phyloP scores from a whole-genome alignment of 2,888 invertebrate genomes.

The Luperina testacea region DNA sequence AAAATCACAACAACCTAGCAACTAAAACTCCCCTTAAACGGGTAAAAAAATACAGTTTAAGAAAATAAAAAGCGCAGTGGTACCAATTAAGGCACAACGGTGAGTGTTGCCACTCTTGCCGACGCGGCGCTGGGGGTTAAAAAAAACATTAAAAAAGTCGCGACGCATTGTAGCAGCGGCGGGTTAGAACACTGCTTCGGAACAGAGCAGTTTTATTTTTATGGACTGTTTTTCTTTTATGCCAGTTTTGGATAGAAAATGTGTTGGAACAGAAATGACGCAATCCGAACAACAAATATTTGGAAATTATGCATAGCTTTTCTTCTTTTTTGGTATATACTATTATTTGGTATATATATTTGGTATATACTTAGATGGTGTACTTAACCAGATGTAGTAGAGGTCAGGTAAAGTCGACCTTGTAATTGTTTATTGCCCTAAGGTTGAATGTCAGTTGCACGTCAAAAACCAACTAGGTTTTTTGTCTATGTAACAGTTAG shows the following conservation, averaged over 20 bases:
- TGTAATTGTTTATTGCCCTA: too few relatives aligned
- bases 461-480: too few relatives aligned
- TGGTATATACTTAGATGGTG: too few relatives aligned
- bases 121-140: conserved; percentile 48
- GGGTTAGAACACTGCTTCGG: conserved; percentile 48
- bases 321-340: too few relatives aligned
- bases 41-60: conserved; percentile 54
- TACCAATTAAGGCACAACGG: conserved; percentile 66
- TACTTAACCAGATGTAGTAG: too few relatives aligned
- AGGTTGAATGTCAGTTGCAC: too few relatives aligned
- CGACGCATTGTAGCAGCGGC: conserved; percentile 60
- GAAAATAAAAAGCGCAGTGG: conserved; percentile 64
- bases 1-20: conserved; percentile 24
- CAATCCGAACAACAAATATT: background rate
- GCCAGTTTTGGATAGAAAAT: conserved; percentile 3
- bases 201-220: conserved; percentile 35
- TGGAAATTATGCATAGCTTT: background rate
- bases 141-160: conserved; percentile 54
- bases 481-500: too few relatives aligned
- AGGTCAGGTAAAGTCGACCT: too few relatives aligned
- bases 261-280: conserved; percentile 6
- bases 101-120: conserved; percentile 68
- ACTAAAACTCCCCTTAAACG: conserved; percentile 48
- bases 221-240: conserved; percentile 24
- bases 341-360: too few relatives aligned